Conservation (phyloP, 2,888 invertebrate genomes). For the Drosophila yooni region DNA sequence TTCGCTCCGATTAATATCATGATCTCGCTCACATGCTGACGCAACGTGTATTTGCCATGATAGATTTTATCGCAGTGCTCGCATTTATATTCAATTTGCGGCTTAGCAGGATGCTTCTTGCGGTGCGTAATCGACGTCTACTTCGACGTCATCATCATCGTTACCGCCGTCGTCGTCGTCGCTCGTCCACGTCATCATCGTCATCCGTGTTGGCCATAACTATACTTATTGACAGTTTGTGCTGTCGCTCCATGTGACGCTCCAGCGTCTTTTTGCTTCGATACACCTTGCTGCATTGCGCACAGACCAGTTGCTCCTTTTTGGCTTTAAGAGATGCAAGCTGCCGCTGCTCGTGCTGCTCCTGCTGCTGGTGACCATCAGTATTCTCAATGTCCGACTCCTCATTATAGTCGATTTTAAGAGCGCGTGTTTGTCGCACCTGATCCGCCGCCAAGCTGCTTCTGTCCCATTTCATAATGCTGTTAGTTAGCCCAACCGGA, state of each 20-base stretch:
- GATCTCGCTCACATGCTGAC: conserved; percentile 65
- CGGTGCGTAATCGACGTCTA: conserved; percentile 52
- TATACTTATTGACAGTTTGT: conserved; percentile 28
- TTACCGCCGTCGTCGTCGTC: conserved; percentile 14
- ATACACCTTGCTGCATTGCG: conserved; percentile 55
- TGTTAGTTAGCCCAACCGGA: conserved; percentile 32
- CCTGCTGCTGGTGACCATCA: background rate
- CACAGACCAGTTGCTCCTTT: conserved; percentile 34
- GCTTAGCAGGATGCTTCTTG: conserved; percentile 15
- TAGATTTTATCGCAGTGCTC: conserved; percentile 66
- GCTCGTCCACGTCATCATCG: conserved; percentile 20
- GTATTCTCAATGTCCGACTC: conserved; percentile 36
- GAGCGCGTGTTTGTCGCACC: conserved; percentile 41
- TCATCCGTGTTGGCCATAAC: conserved; percentile 16
- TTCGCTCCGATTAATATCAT: conserved; percentile 35
- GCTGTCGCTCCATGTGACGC: conserved; percentile 61
- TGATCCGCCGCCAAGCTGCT: conserved; percentile 5
- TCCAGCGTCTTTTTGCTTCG: conserved; percentile 49
- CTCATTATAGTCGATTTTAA: conserved; percentile 59
- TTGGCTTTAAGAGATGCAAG: conserved; percentile 1
- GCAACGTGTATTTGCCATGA: conserved; percentile 59
- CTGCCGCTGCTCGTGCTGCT: conserved; percentile 3
- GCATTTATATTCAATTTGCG: conserved; percentile 55
- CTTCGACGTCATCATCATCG: conserved; percentile 27
- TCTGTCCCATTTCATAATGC: conserved; percentile 61